These are phyloP conservation scores for Siphlonurus alternatus DNA, from an alignment of 2,888 invertebrate species.

Conservation along the genomic window DNA sequence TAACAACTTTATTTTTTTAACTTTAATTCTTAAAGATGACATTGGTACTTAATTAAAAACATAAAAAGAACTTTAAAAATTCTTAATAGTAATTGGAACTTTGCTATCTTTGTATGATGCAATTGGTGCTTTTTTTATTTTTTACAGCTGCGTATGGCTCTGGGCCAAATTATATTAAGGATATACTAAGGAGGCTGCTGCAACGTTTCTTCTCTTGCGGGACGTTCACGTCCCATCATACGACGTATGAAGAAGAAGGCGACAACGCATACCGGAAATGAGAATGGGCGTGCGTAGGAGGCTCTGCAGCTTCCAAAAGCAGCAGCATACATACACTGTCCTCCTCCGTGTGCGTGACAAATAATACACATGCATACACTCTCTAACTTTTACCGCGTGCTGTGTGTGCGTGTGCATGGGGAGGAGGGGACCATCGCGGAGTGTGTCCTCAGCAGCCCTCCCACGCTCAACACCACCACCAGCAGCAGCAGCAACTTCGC, in stretches of 20 bases:
- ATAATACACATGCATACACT: background rate
- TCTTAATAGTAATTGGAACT: background rate
- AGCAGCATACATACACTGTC: background rate
- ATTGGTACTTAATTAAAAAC: no score
- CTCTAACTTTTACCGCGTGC: background rate
- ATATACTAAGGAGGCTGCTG: background rate
- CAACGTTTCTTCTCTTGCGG: background rate
- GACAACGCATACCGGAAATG: background rate
- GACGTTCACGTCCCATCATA: background rate
- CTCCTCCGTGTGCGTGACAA: background rate
- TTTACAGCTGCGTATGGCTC: no score
- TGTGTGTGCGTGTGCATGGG: background rate
- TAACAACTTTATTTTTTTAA: no score
- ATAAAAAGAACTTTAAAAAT: no score
- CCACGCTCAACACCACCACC: no score
- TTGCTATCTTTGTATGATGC: background rate
- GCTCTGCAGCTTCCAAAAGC: background rate
- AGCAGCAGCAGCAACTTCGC: no score
- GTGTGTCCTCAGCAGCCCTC: background rate
- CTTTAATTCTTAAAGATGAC: no score
- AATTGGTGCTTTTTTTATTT: no score
- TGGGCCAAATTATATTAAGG: no score
- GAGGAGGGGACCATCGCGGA: background rate
- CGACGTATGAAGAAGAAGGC: no score
- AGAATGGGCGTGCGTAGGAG: background rate